phyloP scores from a whole-genome alignment of 2,888 invertebrate species.

The Amiota minor region DNA sequence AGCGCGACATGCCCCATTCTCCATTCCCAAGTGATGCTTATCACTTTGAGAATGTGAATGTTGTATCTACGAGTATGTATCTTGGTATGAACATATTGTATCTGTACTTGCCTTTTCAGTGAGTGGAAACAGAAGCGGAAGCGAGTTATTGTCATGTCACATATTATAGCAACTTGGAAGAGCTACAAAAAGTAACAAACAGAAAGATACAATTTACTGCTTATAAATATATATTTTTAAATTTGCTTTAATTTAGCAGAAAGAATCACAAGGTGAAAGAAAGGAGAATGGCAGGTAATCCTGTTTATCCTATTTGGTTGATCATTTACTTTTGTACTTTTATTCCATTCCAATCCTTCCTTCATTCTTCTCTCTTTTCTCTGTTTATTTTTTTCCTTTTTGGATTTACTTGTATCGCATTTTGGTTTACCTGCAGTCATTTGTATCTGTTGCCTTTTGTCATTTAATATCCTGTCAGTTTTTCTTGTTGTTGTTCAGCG shows the following conservation, averaged over 20 bases:
- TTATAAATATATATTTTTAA: slow-evolving; percentile 53
- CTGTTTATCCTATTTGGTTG: too few species aligned
- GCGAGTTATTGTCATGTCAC: slow-evolving; percentile 28
- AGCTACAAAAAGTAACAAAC: slow-evolving; percentile 3
- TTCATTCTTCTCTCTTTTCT: background rate
- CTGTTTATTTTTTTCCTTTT: slow-evolving; percentile 15
- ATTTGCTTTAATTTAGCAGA: slow-evolving; percentile 46
- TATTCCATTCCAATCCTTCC: slow-evolving; percentile 29
- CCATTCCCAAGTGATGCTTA: slow-evolving; percentile 3
- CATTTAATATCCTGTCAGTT: slow-evolving; percentile 55
- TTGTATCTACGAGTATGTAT: slow-evolving; percentile 37
- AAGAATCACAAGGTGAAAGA: background rate
- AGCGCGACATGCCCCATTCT: slow-evolving; percentile 16
- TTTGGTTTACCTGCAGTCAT: slow-evolving; percentile 42
- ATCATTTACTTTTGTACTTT: slow-evolving; percentile 43
- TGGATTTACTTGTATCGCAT: slow-evolving; percentile 30
- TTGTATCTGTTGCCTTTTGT: slow-evolving; percentile 57
- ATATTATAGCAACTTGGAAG: slow-evolving; percentile 12
- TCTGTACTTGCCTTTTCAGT: background rate
- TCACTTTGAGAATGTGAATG: slow-evolving; percentile 34
- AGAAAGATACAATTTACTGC: slow-evolving; percentile 31
- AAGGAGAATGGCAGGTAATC: slow-evolving; percentile 51
- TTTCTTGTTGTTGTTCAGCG: slow-evolving; percentile 9
- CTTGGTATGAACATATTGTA: slow-evolving; percentile 35
- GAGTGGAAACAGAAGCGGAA: background rate